Percentiles rank a stretch among this genome's conserved stretches.
phyloP scores from a whole-genome alignment of 2,888 invertebrate species.

The Nomada ferruginata region DNA sequence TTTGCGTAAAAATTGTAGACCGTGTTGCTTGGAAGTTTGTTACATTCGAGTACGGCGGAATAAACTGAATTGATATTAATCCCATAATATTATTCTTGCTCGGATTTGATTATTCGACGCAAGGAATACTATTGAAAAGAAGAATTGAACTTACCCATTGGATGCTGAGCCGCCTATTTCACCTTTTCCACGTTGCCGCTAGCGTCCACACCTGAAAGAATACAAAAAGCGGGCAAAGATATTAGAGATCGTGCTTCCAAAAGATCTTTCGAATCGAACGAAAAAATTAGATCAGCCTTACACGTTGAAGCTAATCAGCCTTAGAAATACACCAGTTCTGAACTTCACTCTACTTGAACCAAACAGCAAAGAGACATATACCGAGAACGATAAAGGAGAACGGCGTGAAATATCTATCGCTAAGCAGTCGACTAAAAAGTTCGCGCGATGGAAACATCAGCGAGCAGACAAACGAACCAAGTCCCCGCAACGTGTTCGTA shows the following conservation, averaged over 20 bases:
- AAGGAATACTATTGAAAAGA: not conserved
- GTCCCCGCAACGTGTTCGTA: not conserved
- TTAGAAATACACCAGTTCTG: not conserved
- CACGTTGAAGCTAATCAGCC: not conserved
- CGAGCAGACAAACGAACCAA: not conserved
- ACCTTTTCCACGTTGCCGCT: conserved; percentile 11
- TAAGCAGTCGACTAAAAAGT: not conserved
- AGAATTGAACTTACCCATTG: conserved; percentile 76
- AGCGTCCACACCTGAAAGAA: conserved; percentile 75
- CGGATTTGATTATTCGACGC: not conserved
- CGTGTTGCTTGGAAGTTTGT: not conserved
- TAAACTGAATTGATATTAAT: too few species aligned
- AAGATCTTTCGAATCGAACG: not conserved
- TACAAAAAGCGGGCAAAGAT: conserved; percentile 16
- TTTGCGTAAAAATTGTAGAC: not conserved
- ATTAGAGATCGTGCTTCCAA: not conserved
- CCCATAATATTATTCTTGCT: too few species aligned
- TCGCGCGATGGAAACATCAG: not conserved
- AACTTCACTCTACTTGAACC: not conserved
- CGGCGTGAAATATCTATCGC: not conserved
- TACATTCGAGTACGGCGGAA: too few species aligned
- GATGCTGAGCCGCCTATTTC: conserved; percentile 74
- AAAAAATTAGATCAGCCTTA: not conserved
- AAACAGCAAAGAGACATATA: not conserved
- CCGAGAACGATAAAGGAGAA: not conserved